Base-by-base conservation (phyloP, 2,113 vertebrate genomes). In the Cyanocitta stelleri region DNA sequence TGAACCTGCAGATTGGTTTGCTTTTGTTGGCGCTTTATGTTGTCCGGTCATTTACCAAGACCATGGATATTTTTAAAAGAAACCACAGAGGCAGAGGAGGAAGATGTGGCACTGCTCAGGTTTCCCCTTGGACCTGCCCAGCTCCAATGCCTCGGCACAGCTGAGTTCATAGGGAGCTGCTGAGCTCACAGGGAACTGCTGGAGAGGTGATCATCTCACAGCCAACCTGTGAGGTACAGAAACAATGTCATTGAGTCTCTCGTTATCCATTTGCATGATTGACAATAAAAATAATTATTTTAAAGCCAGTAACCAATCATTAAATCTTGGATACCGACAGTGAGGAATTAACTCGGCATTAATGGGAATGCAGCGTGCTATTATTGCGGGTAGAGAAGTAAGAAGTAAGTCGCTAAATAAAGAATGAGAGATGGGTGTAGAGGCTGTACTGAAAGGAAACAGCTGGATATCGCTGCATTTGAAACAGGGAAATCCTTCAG, bases 211-310 rank as follows among this genome's bases (percentile, higher is more conserved):
- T 59, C 16, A 0, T 64, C 82, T 41, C 77, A 7, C 59, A 48
- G 17, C 4, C 87, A 85, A 29, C 76, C 87, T 91, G 82, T n/a
- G 90, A 79, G 87, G 69, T 52, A 68, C 91, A 92, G 71, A 96
- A 97, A 81, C 85, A 58, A 81, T 74, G 52, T 85, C 87, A 61
- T 8, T 55, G 92, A 44, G 29, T 91, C 95, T 97, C 96, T 96
- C 91, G 41, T 98, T 97, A 98, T 49, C 97, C 91, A 63, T 78
- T 90, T 77, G 41, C 7, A 3, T n/a, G 75, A 37, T 18, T 73
- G 85, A 86, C 55, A 79, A 83, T 73, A 77, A 87, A 91, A 95
- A 91, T 59, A 86, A 86, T 93, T 52, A 68, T 80, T 90, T 83
- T 33, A 52, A 86, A 75, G 46, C 54, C 52, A 95, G 55, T 18